A percentile compares a stretch with the other conserved stretches of the same genome.
phyloP scores from a whole-genome alignment of 2,797 vertebrate species.

The Catostomus latipinnis region DNA sequence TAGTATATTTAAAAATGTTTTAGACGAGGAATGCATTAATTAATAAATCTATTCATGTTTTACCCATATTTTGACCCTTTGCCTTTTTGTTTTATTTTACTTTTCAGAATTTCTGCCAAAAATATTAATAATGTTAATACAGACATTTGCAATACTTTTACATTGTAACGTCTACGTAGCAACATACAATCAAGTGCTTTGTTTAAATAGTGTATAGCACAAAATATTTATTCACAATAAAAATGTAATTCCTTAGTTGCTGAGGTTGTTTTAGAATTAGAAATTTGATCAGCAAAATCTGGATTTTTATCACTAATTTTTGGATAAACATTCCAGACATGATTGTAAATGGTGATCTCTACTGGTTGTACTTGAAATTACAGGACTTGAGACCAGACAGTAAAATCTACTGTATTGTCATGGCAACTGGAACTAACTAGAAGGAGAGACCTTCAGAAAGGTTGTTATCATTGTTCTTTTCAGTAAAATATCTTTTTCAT shows the following conservation, averaged over 20 bases:
- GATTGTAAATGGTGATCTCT: constrained; percentile 4
- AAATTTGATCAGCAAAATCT: not conserved
- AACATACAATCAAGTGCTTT: not conserved
- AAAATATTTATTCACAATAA: not conserved
- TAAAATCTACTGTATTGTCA: constrained; percentile 73
- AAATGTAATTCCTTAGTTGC: not conserved
- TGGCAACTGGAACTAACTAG: constrained; percentile 75
- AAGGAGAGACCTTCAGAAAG: constrained; percentile 13
- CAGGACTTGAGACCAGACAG: constrained; percentile 24
- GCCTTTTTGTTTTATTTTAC: not conserved
- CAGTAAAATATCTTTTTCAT: not conserved
- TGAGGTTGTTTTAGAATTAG: not conserved
- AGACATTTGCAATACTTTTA: too few species aligned
- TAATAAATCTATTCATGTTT: constrained; percentile 71
- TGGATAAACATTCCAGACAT: not conserved
- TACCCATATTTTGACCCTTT: not conserved
- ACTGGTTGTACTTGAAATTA: not conserved
- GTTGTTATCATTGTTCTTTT: not conserved
- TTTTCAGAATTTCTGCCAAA: not conserved
- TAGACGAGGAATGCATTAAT: constrained; percentile 69
- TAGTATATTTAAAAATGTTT: constrained; percentile 64
- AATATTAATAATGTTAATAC: too few species aligned
- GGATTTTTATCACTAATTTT: not conserved
- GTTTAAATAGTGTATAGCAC: not conserved
- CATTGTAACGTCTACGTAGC: too few species aligned